Evolutionary conservation across 2,113 vertebrate genomes (phyloP), one percentile per base, ranked within the genome.

Genomic region (Otis tarda): DNA sequence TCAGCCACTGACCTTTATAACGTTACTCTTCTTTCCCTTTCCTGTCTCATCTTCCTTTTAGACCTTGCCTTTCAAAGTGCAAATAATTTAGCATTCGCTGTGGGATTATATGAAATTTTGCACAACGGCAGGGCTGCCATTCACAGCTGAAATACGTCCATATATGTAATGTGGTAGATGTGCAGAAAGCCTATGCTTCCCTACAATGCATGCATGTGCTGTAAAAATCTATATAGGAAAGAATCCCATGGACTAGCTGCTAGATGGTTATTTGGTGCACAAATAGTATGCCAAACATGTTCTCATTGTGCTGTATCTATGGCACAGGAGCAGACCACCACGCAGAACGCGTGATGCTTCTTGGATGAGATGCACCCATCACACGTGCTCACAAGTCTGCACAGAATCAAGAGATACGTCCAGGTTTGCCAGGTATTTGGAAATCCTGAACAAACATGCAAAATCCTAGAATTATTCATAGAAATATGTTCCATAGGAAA

Each of bases 191-290:
- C 37, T 57, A 2, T 25, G 31, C 45, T 71, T 37, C 53, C 31
- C 52, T 60, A 13, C 13, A 6, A 16, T 6, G 20, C 39, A 27
- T 4, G 5, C 10, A n/a, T 0, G 0, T 39, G n/a, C 69, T 85
- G 57, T 56, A 60, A 81, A 65, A 55, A 30, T 7, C 31, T 13
- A 16, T 9, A 21, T 1, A 49, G 70, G 27, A 19, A 53, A 33
- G 43, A 88, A 83, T 37, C 25, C 18, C 20, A 6, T 9, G 30
- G 50, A 59, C 25, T 49, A 69, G 30, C 68, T 64, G 30, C 8
- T 24, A 30, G 23, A 21, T 10, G 9, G 37, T 39, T 49, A 30
- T 17, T 61, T 52, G 18, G 33, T 63, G 49, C 22, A 35, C 14
- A 35, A 4, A 37, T 1, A 22, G 12, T 2, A 15, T 12, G 24